phyloP scores from a whole-genome alignment of 2,888 invertebrate species.

The Sceliomorpha sp. region DNA sequence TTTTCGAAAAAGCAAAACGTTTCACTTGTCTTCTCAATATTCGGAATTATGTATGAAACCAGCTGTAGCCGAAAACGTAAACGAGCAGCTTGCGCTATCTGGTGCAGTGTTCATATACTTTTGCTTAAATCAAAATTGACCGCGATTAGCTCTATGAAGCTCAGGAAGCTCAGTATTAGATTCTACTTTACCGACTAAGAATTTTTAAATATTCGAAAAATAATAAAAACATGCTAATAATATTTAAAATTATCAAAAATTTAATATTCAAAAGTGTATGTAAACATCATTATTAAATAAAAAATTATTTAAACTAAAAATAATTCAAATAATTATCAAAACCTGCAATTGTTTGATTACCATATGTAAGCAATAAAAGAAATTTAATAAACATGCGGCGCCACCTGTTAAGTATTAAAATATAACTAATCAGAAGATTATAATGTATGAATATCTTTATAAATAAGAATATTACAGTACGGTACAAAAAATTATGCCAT shows the following conservation, averaged over 20 bases:
- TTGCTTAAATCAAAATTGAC: too few relatives aligned
- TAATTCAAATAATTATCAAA: conserved; percentile 4
- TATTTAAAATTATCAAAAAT: conserved; percentile 8
- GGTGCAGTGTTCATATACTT: conserved; percentile 2
- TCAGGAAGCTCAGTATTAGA: too few relatives aligned
- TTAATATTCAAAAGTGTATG: conserved; percentile 4
- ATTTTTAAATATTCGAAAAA: conserved; percentile 3
- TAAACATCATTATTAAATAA: conserved; percentile 3
- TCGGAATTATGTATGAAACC: conserved; percentile 3
- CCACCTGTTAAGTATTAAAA: conserved; percentile 6
- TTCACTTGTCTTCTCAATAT: conserved; percentile 6
- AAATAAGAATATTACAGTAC: conserved; percentile 4
- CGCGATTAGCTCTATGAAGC: too few relatives aligned
- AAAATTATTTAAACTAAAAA: too few relatives aligned
- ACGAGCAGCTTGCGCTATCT: conserved; percentile 5
- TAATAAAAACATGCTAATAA: not conserved
- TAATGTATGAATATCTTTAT: conserved; percentile 3
- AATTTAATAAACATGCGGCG: conserved; percentile 1
- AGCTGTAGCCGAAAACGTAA: conserved; percentile 5
- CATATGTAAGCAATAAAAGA: conserved; percentile 8
- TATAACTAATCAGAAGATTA: too few relatives aligned
- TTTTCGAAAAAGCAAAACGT: not conserved
- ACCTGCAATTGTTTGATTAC: conserved; percentile 1
- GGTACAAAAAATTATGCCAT: conserved; percentile 4
- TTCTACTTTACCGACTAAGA: too few relatives aligned